These are phyloP conservation scores for Sinella curviseta DNA, from an alignment of 1,140 invertebrate species.

Conservation along the genomic window DNA sequence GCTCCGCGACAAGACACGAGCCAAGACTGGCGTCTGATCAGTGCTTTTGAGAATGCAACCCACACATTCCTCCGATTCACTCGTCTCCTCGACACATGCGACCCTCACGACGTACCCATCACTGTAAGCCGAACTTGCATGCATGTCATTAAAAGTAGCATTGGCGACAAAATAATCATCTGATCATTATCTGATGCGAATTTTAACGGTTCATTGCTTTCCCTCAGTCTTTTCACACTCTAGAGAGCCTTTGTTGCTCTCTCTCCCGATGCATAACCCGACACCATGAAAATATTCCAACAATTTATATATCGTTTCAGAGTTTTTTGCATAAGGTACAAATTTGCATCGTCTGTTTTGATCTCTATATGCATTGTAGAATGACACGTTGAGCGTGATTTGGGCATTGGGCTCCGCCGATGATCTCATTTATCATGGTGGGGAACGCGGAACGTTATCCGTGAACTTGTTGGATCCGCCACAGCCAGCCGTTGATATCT, in stretches of 20 bases:
- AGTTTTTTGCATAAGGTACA: too few relatives aligned
- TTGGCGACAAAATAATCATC: constrained; percentile 2
- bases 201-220: not conserved
- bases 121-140: constrained; percentile 47
- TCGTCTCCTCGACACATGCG: constrained; percentile 75
- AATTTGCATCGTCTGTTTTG: too few relatives aligned
- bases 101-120: constrained; percentile 70
- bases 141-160: too few relatives aligned
- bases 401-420: constrained; percentile 72
- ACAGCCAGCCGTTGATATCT: constrained; percentile 57
- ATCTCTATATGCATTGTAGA: constrained; percentile 60
- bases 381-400: constrained; percentile 73
- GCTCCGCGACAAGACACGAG: constrained; percentile 70
- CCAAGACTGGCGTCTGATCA: constrained; percentile 73
- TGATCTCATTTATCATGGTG: constrained; percentile 59
- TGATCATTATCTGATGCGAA: not conserved
- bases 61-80: constrained; percentile 75
- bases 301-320: not conserved
- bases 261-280: too few relatives aligned
- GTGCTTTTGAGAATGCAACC: constrained; percentile 72
- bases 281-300: not conserved
- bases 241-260: not conserved
- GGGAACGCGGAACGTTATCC: constrained; percentile 66
- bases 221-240: too few relatives aligned
- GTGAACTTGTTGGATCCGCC: constrained; percentile 62